Conservation (phyloP, 1,140 invertebrate genomes). For the Leptestheria dahalacensis region DNA sequence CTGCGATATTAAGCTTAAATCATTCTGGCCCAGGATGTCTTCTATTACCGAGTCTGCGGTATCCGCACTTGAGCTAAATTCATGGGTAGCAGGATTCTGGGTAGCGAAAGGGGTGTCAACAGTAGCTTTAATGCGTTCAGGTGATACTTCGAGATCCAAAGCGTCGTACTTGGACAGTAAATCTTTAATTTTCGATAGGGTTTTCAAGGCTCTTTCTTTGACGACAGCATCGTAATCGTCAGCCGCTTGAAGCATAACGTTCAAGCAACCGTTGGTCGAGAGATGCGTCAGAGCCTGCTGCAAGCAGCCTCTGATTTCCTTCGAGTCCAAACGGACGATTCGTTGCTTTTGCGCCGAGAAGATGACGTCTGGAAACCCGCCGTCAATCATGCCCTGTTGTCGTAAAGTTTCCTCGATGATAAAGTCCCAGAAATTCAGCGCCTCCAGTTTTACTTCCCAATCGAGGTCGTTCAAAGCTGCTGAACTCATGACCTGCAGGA, state of each 20-base stretch:
- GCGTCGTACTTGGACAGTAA: constrained; percentile 40
- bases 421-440: constrained; percentile 50
- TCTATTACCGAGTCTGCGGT: constrained; percentile 34
- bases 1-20: constrained; percentile 37
- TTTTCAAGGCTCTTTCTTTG: constrained; percentile 38
- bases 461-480: constrained; percentile 47
- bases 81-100: no score
- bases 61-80: no score
- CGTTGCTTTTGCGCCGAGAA: constrained; percentile 60
- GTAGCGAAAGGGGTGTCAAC: no score
- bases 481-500: constrained; percentile 38
- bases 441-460: constrained; percentile 58
- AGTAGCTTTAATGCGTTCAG: no score
- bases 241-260: constrained; percentile 1
- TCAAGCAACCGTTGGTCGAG: constrained; percentile 1
- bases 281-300: constrained; percentile 4
- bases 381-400: constrained; percentile 61
- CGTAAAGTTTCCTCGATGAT: constrained; percentile 44
- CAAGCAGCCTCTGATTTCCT: constrained; percentile 6
- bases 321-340: constrained; percentile 32
- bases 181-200: constrained; percentile 38
- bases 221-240: constrained; percentile 56
- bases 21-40: constrained; percentile 35
- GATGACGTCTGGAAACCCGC: constrained; percentile 52
- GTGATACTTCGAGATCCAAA: constrained; percentile 26